phyloP scores from a whole-genome alignment of 2,113 vertebrate genomes.

The Pampusana beccarii region DNA sequence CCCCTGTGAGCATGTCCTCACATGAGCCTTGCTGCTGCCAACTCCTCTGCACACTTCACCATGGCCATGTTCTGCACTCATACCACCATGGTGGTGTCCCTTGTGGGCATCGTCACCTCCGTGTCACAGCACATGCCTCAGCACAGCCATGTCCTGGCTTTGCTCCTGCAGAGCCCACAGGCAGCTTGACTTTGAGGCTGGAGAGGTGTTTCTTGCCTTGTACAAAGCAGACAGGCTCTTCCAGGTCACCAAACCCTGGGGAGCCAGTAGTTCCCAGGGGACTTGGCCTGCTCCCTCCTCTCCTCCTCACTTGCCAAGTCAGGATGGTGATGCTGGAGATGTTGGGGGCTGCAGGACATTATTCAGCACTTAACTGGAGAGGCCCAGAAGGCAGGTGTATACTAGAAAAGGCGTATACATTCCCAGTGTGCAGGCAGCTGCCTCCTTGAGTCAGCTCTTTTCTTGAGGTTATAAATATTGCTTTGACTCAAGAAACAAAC shows the following conservation, averaged over 20 bases:
- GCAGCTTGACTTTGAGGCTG: background rate
- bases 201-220: background rate
- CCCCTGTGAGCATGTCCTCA: background rate
- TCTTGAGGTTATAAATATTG: background rate
- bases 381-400: background rate
- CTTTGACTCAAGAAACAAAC: background rate
- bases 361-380: background rate
- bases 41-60: fast-evolving
- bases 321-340: background rate
- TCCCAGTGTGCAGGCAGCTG: background rate
- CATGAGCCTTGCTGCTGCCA: background rate
- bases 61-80: fast-evolving
- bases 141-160: background rate
- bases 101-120: background rate
- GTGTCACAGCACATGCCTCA: background rate
- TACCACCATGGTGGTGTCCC: fast-evolving
- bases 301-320: background rate
- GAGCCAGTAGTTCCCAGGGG: fast-evolving
- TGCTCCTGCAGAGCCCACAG: background rate
- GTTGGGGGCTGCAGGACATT: background rate
- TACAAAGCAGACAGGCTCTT: background rate
- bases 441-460: background rate
- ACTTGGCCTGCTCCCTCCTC: background rate
- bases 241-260: fast-evolving
- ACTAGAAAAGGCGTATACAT: background rate